phyloP scores from a whole-genome alignment of 1,140 invertebrate genomes.

The Liolophura sinensis region DNA sequence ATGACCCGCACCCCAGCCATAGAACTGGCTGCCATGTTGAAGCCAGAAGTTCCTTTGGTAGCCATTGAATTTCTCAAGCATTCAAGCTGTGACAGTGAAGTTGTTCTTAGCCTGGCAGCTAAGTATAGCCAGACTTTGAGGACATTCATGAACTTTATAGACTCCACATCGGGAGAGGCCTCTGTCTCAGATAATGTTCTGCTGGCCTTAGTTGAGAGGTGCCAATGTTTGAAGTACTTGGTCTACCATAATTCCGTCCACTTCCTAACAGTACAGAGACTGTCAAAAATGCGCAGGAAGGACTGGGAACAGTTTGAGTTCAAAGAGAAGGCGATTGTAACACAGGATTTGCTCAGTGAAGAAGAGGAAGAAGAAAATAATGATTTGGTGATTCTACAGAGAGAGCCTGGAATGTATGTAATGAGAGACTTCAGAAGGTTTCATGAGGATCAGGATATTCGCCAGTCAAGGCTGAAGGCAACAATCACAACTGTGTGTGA shows the following conservation, averaged over 20 bases:
- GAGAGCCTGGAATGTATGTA: too few relatives aligned
- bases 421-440: too few relatives aligned
- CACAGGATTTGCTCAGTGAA: slow-evolving; percentile 12
- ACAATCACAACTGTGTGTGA: too few relatives aligned
- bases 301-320: slow-evolving; percentile 24
- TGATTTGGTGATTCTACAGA: too few relatives aligned
- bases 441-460: too few relatives aligned
- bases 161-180: slow-evolving; percentile 9
- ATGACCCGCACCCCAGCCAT: slow-evolving; percentile 25
- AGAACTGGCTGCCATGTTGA: slow-evolving; percentile 27
- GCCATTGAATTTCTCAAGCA: slow-evolving; percentile 24
- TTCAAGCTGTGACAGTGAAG: slow-evolving; percentile 20
- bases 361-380: slow-evolving; percentile 15
- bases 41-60: slow-evolving; percentile 29
- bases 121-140: slow-evolving; percentile 24
- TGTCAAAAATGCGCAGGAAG: slow-evolving; percentile 11
- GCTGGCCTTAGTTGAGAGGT: slow-evolving; percentile 11
- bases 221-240: slow-evolving; percentile 15
- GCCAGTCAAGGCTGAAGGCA: too few relatives aligned
- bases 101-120: slow-evolving; percentile 21
- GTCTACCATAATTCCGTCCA: slow-evolving; percentile 28
- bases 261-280: slow-evolving; percentile 8
- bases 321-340: slow-evolving; percentile 17
- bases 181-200: slow-evolving; percentile 16
- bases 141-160: slow-evolving; percentile 24